Conservation (phyloP, 2,888 invertebrate species). For the Byasa hedistus region DNA sequence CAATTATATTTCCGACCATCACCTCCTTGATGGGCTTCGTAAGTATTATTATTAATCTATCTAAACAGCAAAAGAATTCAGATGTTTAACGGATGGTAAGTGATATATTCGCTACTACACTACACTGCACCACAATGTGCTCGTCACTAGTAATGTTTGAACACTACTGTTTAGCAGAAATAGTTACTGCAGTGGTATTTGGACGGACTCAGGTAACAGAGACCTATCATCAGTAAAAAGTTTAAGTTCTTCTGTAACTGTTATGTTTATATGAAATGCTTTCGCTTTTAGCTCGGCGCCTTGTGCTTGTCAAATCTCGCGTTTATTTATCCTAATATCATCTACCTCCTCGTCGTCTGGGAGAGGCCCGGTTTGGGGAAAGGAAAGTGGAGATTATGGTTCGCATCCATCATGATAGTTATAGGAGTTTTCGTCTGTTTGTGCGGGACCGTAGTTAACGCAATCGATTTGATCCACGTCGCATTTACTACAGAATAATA, state of each 20-base stretch:
- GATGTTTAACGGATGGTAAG: no score
- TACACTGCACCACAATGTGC: no score
- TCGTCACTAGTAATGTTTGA: no score
- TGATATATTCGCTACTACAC: no score
- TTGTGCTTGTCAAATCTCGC: constrained; percentile 72
- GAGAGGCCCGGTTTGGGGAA: constrained; percentile 61
- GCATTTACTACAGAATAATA: neutral
- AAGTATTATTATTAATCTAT: constrained; percentile 41
- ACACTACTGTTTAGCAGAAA: no score
- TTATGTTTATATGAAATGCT: no score
- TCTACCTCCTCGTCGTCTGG: constrained; percentile 65
- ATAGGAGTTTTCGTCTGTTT: constrained; percentile 57
- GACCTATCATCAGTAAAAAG: no score
- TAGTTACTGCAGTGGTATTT: no score
- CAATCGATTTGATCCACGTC: constrained; percentile 34
- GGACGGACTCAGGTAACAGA: no score
- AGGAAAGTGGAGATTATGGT: constrained; percentile 63
- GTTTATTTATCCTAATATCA: constrained; percentile 69
- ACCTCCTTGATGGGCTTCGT: constrained; percentile 65
- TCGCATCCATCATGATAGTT: constrained; percentile 47
- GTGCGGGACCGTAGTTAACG: constrained; percentile 49
- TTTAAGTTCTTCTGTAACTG: no score
- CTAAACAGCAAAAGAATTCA: no score
- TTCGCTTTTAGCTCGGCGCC: constrained; percentile 62
- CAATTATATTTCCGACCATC: constrained; percentile 58